Evolutionary conservation across 2,113 vertebrate species (phyloP), one percentile per base, ranked within the genome.

Genomic region (Brachirus orientalis): DNA sequence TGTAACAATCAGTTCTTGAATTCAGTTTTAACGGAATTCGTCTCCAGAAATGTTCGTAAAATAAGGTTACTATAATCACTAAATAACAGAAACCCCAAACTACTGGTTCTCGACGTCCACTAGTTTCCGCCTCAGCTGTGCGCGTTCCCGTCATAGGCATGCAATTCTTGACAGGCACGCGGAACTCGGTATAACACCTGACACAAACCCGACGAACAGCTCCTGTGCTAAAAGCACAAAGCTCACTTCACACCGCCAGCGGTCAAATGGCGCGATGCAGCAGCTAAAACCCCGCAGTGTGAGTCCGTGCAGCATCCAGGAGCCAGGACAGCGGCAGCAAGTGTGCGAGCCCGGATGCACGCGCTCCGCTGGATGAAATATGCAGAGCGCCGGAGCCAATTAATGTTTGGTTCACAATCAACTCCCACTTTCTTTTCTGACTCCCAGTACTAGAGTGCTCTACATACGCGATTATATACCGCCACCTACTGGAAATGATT

Each of bases 331-430:
- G 77, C 63, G 28, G 66, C 18, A 22, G 36, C 13, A 70, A 69
- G 57, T 38, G 78, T 55, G 63, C 54, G 74, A 87, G 68, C 72
- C 57, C 66, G 56, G 77, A 70, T 84, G 87, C 85, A 87, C 55
- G 88, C 79, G 86, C 85, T 75, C n/a, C 62, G 62, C 84, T 55
- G 74, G 83, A 84, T 88, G 86, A 88, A 86, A 90, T 87, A 88
- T 85, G 88, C 87, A 84, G 56, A 64, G 64, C 63, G 14, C 19
- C 45, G 64, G 59, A 37, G 65, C 45, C 66, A 37, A 53, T 17
- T 19, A 72, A 54, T 46, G 45, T 73, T 73, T 41, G 86, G 60
- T 80, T 88, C 79, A 48, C 76, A 62, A 82, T 28, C 80, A 59
- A 84, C 90, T 80, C 90, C 88, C 84, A 86, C 89, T 84, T 75